phyloP scores from a whole-genome alignment of 30 jellyfish, hydroid and myxozoan genomes.

The Hydractinia symbiolongicarpus region DNA sequence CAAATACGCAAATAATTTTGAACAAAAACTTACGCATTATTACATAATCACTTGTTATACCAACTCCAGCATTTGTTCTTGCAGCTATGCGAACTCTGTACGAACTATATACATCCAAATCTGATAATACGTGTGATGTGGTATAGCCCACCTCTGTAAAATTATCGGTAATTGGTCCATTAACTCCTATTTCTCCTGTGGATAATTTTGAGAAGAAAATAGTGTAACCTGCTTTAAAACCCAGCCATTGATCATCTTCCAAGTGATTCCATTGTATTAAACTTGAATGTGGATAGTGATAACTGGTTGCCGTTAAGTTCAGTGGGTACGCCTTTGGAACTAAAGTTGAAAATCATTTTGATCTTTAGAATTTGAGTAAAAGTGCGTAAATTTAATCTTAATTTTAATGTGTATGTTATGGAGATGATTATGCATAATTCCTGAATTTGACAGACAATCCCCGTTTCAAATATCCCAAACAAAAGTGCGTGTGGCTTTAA shows the following conservation, averaged over 20 bases:
- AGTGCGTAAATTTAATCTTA: not conserved
- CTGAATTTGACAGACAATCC: no score
- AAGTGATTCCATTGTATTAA: not conserved
- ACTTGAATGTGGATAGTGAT: slow-evolving; percentile 8
- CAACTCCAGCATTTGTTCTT: not conserved
- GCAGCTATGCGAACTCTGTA: not conserved
- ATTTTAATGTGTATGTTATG: not conserved
- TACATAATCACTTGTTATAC: not conserved
- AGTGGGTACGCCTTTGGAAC: not conserved
- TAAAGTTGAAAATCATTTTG: not conserved
- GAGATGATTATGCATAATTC: no score
- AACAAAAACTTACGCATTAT: not conserved
- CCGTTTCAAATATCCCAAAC: no score
- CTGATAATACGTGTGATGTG: slow-evolving; percentile 1
- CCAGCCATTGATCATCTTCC: not conserved
- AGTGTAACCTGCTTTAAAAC: not conserved
- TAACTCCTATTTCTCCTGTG: not conserved
- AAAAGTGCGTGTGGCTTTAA: no score
- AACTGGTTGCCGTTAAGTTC: slow-evolving; percentile 2
- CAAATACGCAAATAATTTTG: not conserved
- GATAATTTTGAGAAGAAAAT: not conserved
- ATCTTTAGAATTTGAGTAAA: not conserved
- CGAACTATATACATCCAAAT: not conserved
- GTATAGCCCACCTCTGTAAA: not conserved
- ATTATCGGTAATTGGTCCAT: not conserved